Base-by-base conservation (phyloP, 2,888 invertebrate genomes). In the Gymnocheta viridis region DNA sequence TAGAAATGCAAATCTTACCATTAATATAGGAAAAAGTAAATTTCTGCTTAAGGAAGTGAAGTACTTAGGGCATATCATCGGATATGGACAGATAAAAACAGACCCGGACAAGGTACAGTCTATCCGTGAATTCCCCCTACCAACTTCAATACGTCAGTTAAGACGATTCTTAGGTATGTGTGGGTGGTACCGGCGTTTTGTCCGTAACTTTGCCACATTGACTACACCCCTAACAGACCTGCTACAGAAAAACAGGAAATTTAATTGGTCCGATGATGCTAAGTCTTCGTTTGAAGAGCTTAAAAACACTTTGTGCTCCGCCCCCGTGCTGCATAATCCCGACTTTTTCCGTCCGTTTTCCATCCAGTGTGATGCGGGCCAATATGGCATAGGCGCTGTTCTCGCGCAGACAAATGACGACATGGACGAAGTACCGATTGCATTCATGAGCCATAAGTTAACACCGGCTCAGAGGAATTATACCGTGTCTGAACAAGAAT, bases 101-200 rank as follows among this genome's bases (percentile, higher is more conserved):
- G 70, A 76, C 27, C 69, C 70, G 3, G 82, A 82, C 19, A 82
- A 82, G 12, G 70, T 82, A 0, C 24, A 29, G 10, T 27, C 76
- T 0, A 64, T 82, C 12, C 44, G 38, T 9, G 69, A 82, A 12
- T 77, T 62, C 70, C 82, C 82, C 4, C 24, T 77, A 24, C 70
- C 82, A 27, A 76, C 38, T 2, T 54, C 69, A 5, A 47, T 77
- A 2, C 51, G 70, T 12, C 76, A 77, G 19, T 24, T 76, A 29
- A 47, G 82, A 38, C 29, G 70, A 54, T 74, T 73, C 38, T 19
- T 74, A 29, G 74, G 74, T 7, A 60, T 70, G 14, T 62, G 51
- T 60, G 81, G 67, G 7, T 67, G 51, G 51, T 67, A 67, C 2
- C 19, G 47, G 7, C 29, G 74, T 14, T 62, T 62, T 62, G 17